A percentile compares a stretch with the other conserved stretches of the same genome.
Evolutionary conservation across 2,888 invertebrate genomes (phyloP).

Genomic region (Idaea dimidiata): DNA sequence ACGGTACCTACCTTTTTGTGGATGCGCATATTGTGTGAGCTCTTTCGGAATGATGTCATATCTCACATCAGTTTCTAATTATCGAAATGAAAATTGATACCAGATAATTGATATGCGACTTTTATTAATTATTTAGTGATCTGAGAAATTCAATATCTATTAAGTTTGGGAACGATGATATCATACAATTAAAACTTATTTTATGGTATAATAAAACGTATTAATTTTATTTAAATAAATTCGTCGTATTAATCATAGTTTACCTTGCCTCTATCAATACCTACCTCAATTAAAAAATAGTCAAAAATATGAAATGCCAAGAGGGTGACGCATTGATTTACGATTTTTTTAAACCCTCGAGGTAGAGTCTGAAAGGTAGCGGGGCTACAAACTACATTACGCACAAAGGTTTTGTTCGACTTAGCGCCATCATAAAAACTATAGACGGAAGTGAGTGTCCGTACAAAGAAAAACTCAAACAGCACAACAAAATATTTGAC

Average conservation of each 20-base stretch:
- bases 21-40: slow-evolving; percentile 26
- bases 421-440: slow-evolving; percentile 76
- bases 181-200: slow-evolving; percentile 29
- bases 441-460: slow-evolving; percentile 76
- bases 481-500: slow-evolving; percentile 65
- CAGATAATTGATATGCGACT: slow-evolving; percentile 14
- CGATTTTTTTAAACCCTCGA: slow-evolving; percentile 21
- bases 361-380: slow-evolving; percentile 23
- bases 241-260: slow-evolving; percentile 6
- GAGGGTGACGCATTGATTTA: slow-evolving; percentile 24
- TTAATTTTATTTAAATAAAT: slow-evolving; percentile 25
- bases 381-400: slow-evolving; percentile 50
- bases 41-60: slow-evolving; percentile 17
- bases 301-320: slow-evolving; percentile 15
- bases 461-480: slow-evolving; percentile 74
- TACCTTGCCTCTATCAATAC: slow-evolving; percentile 13
- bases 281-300: slow-evolving; percentile 9
- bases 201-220: slow-evolving; percentile 25
- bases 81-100: slow-evolving; percentile 10
- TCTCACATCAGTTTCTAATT: slow-evolving; percentile 9
- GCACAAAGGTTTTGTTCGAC: slow-evolving; percentile 57
- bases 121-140: slow-evolving; percentile 21
- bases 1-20: slow-evolving; percentile 56
- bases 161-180: slow-evolving; percentile 22
- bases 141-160: slow-evolving; percentile 16